Evolutionary conservation across 2,888 invertebrate genomes (phyloP), one percentile per base, ranked within the genome.

Genomic region (Torymus auratus): DNA sequence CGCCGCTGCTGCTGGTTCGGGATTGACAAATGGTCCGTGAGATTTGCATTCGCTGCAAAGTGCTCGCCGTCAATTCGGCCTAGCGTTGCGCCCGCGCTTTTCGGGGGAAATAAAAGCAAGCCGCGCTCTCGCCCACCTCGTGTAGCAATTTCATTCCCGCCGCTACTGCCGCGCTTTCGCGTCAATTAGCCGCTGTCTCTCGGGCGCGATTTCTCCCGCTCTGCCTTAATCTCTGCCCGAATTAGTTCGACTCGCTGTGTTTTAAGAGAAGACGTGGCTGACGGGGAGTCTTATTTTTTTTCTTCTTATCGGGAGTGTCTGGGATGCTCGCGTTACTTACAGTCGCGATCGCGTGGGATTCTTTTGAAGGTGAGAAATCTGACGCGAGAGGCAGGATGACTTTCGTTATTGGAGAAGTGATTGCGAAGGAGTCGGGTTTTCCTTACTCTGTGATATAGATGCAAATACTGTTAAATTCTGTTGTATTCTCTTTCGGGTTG

Each of bases 21-120:
- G 87, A 88, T 89, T 88, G 89, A 89, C 88, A 89, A 89, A 89
- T 89, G 87, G 87, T 85, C 86, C 84, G 85, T 86, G 86, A 87
- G 86, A 89, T 89, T 89, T 88, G 88, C 88, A 88, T 89, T 87
- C 85, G 85, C 82, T 83, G 86, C 85, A 83, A 85, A 86, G 86
- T 85, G 84, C 84, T 84, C 83, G 84, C 84, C 83, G 86, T 85
- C 67, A 52, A 53, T 70, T 62, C 67, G 61, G 68, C 15, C 64
- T 13, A 62, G 64, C 15, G 13, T 20, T 15, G 56, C 72, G 60
- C 23, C 28, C 2, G 14, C 17, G 68, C 68, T 64, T 58, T 74
- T 28, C 14, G 15, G 23, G 23, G 28, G 41, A 41, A 60, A 78
- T 60, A 65, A 71, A 72, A 72, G 78, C 60, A 11, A 13, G 41